These are phyloP conservation scores for Haemorhous mexicanus DNA, from an alignment of 2,113 vertebrate species.

Conservation along the genomic window DNA sequence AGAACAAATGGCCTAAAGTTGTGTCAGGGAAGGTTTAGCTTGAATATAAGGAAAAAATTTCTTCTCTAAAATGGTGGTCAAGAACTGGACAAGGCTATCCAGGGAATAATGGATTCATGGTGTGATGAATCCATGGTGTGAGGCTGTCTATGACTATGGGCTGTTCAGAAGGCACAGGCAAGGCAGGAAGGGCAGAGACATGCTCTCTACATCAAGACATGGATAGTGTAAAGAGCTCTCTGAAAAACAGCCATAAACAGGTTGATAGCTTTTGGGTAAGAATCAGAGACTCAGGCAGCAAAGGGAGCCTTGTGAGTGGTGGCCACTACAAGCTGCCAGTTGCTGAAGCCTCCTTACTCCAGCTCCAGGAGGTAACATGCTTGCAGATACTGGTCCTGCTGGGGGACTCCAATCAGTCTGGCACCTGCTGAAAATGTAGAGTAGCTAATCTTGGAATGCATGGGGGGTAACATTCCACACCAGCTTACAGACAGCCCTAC, in stretches of 20 bases:
- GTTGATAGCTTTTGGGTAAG: neutral
- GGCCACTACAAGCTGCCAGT: too few relatives aligned
- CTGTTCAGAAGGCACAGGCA: neutral
- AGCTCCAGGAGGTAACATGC: neutral
- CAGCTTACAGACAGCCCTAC: neutral
- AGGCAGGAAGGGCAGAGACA: neutral
- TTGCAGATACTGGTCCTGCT: neutral
- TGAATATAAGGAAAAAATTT: neutral
- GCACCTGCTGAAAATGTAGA: neutral
- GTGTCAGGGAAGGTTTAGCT: neutral
- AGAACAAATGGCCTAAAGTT: neutral
- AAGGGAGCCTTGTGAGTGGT: neutral
- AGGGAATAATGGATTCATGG: neutral
- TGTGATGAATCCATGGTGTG: neutral
- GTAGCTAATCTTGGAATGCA: neutral
- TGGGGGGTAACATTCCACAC: rapidly evolving
- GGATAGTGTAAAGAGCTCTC: neutral
- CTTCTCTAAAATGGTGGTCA: neutral
- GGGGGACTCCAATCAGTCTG: neutral
- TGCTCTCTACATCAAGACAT: neutral
- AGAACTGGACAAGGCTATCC: neutral
- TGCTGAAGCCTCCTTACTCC: neutral
- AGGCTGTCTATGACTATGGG: neutral
- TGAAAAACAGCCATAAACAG: neutral
- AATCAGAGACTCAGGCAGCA: neutral